Conservation (phyloP, 2,797 vertebrate species). For the Anguilla megastoma region DNA sequence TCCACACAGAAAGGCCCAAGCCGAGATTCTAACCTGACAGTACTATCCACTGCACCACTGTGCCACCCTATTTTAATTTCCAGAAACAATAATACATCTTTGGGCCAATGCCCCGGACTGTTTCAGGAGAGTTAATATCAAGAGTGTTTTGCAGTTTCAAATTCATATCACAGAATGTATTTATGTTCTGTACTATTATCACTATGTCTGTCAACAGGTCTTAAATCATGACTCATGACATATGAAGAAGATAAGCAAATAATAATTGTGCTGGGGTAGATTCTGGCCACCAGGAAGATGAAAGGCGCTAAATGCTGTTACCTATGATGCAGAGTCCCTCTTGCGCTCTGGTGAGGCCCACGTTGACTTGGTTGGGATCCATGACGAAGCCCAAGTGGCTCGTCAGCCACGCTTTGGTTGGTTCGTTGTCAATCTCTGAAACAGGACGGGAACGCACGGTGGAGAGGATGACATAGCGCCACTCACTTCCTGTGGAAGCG, state of each 20-base stretch:
- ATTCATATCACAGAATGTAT: background rate
- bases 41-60: no score
- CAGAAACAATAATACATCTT: no score
- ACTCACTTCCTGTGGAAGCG: slow-evolving; percentile 73
- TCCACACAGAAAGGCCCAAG: no score
- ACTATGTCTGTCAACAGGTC: background rate
- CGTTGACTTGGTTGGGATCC: slow-evolving; percentile 78
- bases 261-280: background rate
- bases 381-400: slow-evolving; percentile 72
- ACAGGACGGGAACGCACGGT: slow-evolving; percentile 70
- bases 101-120: no score
- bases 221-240: background rate
- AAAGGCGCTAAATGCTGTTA: slow-evolving; percentile 46
- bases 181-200: background rate
- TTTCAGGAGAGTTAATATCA: background rate
- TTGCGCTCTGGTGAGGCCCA: slow-evolving; percentile 77
- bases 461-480: slow-evolving; percentile 78
- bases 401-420: slow-evolving; percentile 74
- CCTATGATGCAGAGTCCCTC: slow-evolving; percentile 80
- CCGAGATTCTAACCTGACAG: no score
- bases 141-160: background rate
- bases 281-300: background rate
- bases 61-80: no score
- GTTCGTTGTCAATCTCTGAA: slow-evolving; percentile 61
- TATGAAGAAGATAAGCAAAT: background rate